Percentiles rank a stretch among this genome's conserved stretches.
Conservation (phyloP, 2,113 vertebrate genomes). For the Cervus canadensis region DNA sequence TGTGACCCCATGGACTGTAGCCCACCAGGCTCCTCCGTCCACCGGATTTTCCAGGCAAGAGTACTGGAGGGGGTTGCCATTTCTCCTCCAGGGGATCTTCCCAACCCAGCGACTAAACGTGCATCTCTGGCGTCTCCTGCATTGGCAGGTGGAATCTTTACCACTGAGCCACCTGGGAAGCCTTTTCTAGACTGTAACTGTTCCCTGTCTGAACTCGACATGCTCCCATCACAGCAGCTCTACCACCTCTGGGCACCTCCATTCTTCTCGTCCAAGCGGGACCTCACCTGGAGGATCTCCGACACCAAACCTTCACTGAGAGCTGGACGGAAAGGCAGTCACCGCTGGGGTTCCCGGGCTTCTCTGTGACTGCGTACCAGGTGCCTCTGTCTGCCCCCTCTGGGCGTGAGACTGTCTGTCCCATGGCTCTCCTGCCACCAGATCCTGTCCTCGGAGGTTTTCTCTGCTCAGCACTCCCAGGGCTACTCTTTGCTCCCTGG, state of each 20-base stretch:
- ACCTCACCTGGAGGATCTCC: not conserved
- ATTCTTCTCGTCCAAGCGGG: no score
- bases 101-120: not conserved
- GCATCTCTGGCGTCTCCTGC: not conserved
- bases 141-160: not conserved
- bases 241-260: not conserved
- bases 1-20: not conserved
- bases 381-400: not conserved
- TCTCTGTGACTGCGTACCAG: not conserved
- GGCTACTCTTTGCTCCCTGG: not conserved
- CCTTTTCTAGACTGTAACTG: not conserved
- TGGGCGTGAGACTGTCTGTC: no score
- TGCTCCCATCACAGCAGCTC: not conserved
- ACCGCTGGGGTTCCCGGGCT: rapidly evolving
- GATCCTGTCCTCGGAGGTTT: not conserved
- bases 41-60: not conserved
- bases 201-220: not conserved
- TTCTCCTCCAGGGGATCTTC: not conserved
- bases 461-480: not conserved
- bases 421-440: not conserved
- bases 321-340: not conserved
- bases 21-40: not conserved
- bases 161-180: not conserved
- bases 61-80: not conserved
- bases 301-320: not conserved